Percentiles rank a stretch among this genome's conserved stretches.
Conservation (phyloP, 2,113 vertebrate species). For the Capreolus pygargus region DNA sequence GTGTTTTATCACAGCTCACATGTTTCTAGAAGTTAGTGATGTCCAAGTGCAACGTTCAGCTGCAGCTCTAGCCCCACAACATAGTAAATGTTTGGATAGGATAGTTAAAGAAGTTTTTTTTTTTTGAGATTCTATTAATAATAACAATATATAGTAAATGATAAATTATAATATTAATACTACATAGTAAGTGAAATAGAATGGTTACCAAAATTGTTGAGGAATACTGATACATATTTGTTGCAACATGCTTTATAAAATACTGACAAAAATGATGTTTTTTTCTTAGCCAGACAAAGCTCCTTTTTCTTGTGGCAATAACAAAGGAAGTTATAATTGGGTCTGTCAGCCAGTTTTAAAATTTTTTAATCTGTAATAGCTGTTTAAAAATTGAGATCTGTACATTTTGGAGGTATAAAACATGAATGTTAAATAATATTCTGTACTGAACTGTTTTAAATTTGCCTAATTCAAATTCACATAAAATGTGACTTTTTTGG, state of each 20-base stretch:
- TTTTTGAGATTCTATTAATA: background rate
- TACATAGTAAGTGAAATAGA: background rate
- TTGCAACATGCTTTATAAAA: background rate
- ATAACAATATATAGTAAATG: background rate
- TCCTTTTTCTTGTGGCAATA: background rate
- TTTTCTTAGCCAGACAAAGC: background rate
- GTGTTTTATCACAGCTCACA: background rate
- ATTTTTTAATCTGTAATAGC: background rate
- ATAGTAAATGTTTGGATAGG: background rate
- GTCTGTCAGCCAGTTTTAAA: background rate
- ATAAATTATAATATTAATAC: background rate
- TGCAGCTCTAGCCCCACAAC: background rate
- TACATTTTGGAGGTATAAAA: conserved; percentile 7
- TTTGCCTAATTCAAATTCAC: conserved; percentile 14
- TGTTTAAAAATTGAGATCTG: background rate
- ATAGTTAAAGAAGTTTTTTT: background rate
- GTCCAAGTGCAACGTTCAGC: background rate
- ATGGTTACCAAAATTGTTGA: background rate
- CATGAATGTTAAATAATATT: background rate
- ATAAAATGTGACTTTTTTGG: background rate
- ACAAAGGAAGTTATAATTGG: background rate
- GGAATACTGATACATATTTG: background rate
- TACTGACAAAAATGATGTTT: background rate
- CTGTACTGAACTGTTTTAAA: background rate
- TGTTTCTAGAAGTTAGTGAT: background rate